Conservation (phyloP, 2,797 vertebrate genomes). For the Melopsittacus undulatus region DNA sequence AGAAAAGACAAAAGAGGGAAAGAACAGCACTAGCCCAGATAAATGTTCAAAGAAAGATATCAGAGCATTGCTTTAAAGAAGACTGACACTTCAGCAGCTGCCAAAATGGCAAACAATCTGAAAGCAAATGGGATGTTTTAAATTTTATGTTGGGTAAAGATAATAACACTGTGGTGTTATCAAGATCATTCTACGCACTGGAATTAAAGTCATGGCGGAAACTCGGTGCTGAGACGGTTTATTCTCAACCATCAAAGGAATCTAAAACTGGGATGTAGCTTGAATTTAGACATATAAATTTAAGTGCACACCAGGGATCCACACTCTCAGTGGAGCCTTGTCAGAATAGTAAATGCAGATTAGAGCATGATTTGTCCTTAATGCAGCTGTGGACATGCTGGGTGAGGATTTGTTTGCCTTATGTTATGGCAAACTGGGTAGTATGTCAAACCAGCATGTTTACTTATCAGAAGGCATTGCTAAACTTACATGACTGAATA, state of each 20-base stretch:
- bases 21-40: background rate
- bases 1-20: background rate
- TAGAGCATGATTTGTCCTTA: background rate
- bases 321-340: background rate
- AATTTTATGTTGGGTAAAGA: background rate
- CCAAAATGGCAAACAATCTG: background rate
- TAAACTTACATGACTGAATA: background rate
- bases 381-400: background rate
- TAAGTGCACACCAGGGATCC: background rate
- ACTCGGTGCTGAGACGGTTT: background rate
- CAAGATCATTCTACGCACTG: background rate
- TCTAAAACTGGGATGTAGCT: background rate
- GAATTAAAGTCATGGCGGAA: background rate
- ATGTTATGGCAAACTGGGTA: background rate
- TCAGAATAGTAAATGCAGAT: background rate
- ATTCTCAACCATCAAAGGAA: background rate
- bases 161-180: background rate
- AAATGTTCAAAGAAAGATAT: background rate
- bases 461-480: background rate
- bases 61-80: background rate
- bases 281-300: background rate
- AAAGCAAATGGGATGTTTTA: background rate
- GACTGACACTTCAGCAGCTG: background rate
- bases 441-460: background rate
- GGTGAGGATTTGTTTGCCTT: background rate